Evolutionary conservation across 1,140 invertebrate species (phyloP).

Genomic region (Calycopis cecrops): DNA sequence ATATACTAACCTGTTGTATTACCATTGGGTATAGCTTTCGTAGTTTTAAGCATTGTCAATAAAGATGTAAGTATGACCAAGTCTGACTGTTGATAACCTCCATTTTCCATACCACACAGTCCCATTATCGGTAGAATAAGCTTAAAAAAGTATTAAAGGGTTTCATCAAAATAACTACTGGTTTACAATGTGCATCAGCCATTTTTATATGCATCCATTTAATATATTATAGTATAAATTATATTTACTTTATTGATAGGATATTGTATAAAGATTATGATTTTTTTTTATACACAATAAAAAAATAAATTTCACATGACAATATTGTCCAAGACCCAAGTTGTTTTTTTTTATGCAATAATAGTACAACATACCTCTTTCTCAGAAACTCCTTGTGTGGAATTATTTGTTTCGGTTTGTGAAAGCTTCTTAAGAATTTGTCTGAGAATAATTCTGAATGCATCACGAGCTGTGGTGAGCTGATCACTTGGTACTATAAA

Average conservation of each 20-base stretch:
- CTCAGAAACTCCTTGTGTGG: slow-evolving; percentile 59
- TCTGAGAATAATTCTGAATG: slow-evolving; percentile 59
- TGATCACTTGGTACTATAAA: slow-evolving; percentile 59
- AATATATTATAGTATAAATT: not conserved
- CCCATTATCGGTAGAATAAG: slow-evolving; percentile 65
- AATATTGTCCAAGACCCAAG: no score
- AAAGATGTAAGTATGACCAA: slow-evolving; percentile 62
- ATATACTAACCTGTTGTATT: slow-evolving; percentile 46
- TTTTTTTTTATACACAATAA: not conserved
- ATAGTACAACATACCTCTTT: slow-evolving; percentile 52
- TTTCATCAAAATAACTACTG: no score
- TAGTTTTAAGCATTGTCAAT: slow-evolving; percentile 48
- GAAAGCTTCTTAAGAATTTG: slow-evolving; percentile 70
- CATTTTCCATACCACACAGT: slow-evolving; percentile 64
- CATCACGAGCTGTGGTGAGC: slow-evolving; percentile 56
- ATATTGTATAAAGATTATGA: no score
- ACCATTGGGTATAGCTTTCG: slow-evolving; percentile 59
- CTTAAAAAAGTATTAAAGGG: slow-evolving; percentile 38
- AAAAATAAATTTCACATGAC: not conserved
- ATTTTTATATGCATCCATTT: no score
- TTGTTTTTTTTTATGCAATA: no score
- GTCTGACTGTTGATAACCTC: slow-evolving; percentile 64
- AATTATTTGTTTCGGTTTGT: slow-evolving; percentile 52
- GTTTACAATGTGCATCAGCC: no score
- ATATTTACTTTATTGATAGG: no score